A percentile compares a stretch with the other conserved stretches of the same genome.
Conservation (phyloP, 2,888 invertebrate genomes). For the Synanthedon vespiformis region DNA sequence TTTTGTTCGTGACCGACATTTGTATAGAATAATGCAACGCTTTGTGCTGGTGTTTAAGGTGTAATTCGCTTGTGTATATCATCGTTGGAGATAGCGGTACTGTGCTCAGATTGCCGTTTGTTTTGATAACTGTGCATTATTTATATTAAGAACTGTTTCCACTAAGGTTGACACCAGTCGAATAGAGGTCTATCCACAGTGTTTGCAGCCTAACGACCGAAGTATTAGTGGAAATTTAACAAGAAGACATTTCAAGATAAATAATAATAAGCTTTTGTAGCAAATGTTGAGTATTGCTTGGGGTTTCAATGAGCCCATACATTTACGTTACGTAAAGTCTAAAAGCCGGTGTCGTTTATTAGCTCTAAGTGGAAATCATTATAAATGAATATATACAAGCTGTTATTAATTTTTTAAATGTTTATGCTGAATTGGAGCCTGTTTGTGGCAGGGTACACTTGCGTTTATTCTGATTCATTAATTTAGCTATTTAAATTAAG, state of each 20-base stretch:
- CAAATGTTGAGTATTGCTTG: neutral
- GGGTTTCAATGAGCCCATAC: neutral
- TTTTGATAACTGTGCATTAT: conserved; percentile 13
- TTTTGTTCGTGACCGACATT: conserved; percentile 31
- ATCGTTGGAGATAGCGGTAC: conserved; percentile 6
- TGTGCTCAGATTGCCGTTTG: conserved; percentile 15
- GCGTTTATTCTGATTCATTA: too few relatives aligned
- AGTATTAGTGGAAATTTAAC: too few relatives aligned
- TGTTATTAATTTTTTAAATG: too few relatives aligned
- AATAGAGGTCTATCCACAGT: neutral
- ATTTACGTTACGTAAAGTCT: neutral
- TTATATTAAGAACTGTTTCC: neutral
- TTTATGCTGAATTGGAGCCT: too few relatives aligned
- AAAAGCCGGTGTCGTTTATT: neutral
- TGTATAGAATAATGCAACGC: conserved; percentile 29
- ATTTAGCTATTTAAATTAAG: too few relatives aligned
- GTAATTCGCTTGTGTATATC: conserved; percentile 28
- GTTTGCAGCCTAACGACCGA: too few relatives aligned
- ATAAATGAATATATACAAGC: too few relatives aligned
- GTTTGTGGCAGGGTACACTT: too few relatives aligned
- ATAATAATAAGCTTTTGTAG: neutral
- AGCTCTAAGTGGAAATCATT: neutral
- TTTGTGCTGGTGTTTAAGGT: conserved; percentile 27
- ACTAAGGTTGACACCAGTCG: neutral
- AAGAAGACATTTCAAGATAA: neutral